Evolutionary conservation across 2,888 invertebrate species (phyloP).

Genomic region (Bruchidius siliquastri): DNA sequence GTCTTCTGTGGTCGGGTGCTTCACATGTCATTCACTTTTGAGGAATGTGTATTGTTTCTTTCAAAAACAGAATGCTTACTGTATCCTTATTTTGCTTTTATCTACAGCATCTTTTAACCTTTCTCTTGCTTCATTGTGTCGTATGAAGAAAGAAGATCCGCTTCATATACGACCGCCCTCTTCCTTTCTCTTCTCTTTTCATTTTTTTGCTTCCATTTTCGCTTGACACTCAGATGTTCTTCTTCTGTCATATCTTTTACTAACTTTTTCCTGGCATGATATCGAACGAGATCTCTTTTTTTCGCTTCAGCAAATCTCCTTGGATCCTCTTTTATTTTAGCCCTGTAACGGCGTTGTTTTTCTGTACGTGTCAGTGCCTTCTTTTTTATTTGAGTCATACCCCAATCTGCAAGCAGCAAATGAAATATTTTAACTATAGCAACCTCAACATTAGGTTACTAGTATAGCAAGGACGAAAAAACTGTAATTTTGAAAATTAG

Average conservation of each 20-base stretch:
- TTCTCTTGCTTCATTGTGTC: not conserved
- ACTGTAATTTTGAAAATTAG: too few species aligned
- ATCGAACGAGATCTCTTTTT: not conserved
- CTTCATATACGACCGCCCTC: not conserved
- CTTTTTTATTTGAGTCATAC: too few species aligned
- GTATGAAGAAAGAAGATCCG: not conserved
- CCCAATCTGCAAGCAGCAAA: too few species aligned
- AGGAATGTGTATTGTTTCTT: too few species aligned
- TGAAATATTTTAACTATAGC: too few species aligned
- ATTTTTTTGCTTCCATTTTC: not conserved
- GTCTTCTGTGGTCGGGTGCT: too few species aligned
- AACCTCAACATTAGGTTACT: too few species aligned
- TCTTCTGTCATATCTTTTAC: not conserved
- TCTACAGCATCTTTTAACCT: not conserved
- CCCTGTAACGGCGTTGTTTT: not conserved
- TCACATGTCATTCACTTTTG: too few species aligned
- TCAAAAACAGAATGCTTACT: too few species aligned
- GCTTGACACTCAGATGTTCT: not conserved
- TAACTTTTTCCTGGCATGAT: not conserved
- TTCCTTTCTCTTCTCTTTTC: not conserved
- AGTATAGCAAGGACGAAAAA: too few species aligned
- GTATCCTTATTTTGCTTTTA: not conserved
- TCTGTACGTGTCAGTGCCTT: too few species aligned
- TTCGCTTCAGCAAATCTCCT: not conserved
- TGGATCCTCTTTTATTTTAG: not conserved